phyloP scores from a whole-genome alignment of 2,797 vertebrate genomes.

The Chiloscyllium punctatum region DNA sequence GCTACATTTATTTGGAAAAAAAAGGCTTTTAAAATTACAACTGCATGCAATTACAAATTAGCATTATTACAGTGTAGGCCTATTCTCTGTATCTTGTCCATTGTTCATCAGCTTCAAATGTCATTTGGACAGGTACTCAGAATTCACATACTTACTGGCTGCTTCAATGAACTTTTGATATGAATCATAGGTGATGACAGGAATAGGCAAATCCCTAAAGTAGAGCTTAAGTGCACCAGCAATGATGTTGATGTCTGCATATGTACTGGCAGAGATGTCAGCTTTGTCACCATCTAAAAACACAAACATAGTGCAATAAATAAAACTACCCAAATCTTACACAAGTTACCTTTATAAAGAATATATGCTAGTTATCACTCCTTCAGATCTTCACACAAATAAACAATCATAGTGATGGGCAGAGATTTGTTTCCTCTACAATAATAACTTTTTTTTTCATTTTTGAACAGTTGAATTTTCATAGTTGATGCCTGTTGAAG shows the following conservation, averaged over 20 bases:
- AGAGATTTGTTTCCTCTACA: neutral
- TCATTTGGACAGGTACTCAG: neutral
- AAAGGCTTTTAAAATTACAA: neutral
- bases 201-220: conserved; percentile 72
- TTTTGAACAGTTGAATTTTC: too few relatives aligned
- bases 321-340: neutral
- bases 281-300: conserved; percentile 90
- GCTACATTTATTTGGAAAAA: neutral
- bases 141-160: conserved; percentile 61
- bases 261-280: conserved; percentile 79
- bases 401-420: neutral
- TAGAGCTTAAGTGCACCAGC: conserved; percentile 71
- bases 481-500: neutral
- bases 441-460: neutral
- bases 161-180: conserved; percentile 75
- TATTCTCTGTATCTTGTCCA: neutral
- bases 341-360: neutral
- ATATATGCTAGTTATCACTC: neutral
- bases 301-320: conserved; percentile 28
- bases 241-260: conserved; percentile 72
- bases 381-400: neutral
- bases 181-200: conserved; percentile 69
- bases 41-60: neutral
- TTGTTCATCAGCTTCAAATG: neutral
- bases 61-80: neutral